Conservation (phyloP, 2,113 vertebrate genomes). For the Coptodon bakossiorum region DNA sequence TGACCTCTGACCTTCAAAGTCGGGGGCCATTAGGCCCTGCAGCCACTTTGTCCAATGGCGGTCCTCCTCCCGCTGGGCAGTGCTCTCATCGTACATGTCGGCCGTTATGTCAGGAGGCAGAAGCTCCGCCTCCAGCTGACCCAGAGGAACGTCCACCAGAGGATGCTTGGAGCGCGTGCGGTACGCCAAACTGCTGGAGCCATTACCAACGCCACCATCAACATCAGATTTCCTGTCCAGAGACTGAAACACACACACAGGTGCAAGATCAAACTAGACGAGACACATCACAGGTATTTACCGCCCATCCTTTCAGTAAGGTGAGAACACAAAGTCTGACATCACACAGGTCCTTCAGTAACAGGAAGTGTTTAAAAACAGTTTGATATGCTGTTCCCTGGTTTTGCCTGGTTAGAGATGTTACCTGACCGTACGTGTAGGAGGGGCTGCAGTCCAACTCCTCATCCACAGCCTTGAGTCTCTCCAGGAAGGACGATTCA, state of each 20-base stretch:
- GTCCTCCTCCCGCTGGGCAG: constrained; percentile 72
- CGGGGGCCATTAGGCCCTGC: constrained; percentile 81
- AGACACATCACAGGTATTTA: not conserved
- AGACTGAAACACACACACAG: constrained; percentile 17
- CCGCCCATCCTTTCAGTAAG: too few relatives aligned
- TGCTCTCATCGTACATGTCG: constrained; percentile 85
- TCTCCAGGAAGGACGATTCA: constrained; percentile 49
- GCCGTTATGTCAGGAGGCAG: constrained; percentile 87
- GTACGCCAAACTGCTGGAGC: constrained; percentile 77
- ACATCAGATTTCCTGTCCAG: constrained; percentile 13
- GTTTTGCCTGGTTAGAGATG: not conserved
- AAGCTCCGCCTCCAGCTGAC: constrained; percentile 88
- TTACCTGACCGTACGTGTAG: constrained; percentile 82
- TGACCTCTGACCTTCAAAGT: constrained; percentile 77
- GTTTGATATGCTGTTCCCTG: not conserved
- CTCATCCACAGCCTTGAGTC: constrained; percentile 72
- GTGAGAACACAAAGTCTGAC: not conserved
- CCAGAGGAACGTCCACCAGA: constrained; percentile 83
- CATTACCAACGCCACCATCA: constrained; percentile 31
- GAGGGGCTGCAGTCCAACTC: constrained; percentile 79
- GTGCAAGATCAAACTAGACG: not conserved
- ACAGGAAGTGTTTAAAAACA: not conserved
- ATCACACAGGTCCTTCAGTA: not conserved
- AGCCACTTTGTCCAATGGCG: constrained; percentile 92
- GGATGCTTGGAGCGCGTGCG: constrained; percentile 88